These are phyloP conservation scores for Labeo rohita DNA, from an alignment of 2,113 vertebrate species.

Conservation along the genomic window DNA sequence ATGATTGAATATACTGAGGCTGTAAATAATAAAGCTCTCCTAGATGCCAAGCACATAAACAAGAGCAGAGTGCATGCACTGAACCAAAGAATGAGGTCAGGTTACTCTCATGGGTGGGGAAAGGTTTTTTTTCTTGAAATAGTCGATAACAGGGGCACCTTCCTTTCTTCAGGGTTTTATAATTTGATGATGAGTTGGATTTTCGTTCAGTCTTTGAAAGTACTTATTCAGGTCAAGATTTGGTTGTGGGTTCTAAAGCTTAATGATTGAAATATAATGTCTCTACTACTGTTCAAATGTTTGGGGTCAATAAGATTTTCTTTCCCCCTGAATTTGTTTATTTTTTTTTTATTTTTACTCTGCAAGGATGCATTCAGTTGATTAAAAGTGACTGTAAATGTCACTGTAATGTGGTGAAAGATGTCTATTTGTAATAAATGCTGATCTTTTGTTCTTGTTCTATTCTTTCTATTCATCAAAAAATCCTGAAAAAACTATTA, in stretches of 20 bases:
- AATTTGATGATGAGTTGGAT: background rate
- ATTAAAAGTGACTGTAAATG: background rate
- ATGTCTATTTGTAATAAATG: background rate
- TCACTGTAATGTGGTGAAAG: too few species aligned
- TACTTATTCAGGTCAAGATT: background rate
- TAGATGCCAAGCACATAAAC: slow-evolving; percentile 36
- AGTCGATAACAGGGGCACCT: slow-evolving; percentile 7
- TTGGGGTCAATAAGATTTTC: background rate
- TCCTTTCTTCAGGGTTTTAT: background rate
- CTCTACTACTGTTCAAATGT: background rate
- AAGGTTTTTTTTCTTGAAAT: background rate
- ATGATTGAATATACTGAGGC: slow-evolving; percentile 55
- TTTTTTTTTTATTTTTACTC: background rate
- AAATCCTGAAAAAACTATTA: background rate
- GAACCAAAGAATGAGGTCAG: slow-evolving; percentile 38
- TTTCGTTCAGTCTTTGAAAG: background rate
- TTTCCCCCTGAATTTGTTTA: background rate
- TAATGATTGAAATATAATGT: background rate
- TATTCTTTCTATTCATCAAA: background rate
- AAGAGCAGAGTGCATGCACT: slow-evolving; percentile 37
- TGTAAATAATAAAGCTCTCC: slow-evolving; percentile 55
- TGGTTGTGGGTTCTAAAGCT: background rate
- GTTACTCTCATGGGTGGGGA: slow-evolving; percentile 21
- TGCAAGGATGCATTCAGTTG: background rate
- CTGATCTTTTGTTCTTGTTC: background rate